A percentile compares a stretch with the other conserved stretches of the same genome.
Evolutionary conservation across 37 sponge, comb jelly and placozoan species (phyloP).

Genomic region (Crambe crambe): DNA sequence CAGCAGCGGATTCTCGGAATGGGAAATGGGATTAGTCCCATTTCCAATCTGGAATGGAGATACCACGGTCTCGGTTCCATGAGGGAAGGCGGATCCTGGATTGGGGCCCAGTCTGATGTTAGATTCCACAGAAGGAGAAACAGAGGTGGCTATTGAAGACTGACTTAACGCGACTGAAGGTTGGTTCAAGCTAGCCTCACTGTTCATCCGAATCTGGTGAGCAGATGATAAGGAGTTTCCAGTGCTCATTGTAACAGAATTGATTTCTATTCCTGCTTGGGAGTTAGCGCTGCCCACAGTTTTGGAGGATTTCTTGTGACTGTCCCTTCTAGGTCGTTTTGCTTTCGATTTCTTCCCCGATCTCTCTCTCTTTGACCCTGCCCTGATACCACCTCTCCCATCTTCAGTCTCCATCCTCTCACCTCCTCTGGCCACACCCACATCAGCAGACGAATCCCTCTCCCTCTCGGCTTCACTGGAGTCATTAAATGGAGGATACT

Average conservation of each 20-base stretch:
- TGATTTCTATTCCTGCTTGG: no score
- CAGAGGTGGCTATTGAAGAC: not conserved
- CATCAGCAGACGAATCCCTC: not conserved
- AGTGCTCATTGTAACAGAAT: no score
- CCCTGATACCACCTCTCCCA: not conserved
- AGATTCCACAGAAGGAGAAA: not conserved
- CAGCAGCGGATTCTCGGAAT: not conserved
- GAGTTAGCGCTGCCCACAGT: no score
- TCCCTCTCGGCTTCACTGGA: not conserved
- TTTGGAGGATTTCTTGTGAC: no score
- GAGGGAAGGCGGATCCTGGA: no score
- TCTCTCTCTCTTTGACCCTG: not conserved
- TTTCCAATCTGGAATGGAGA: conserved; percentile 4
- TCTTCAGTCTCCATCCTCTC: not conserved
- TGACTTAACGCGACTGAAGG: no score
- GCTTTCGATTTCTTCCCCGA: not conserved
- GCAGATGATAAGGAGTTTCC: no score
- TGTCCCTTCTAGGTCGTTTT: not conserved
- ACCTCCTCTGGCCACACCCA: not conserved
- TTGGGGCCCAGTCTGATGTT: no score
- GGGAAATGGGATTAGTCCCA: not conserved
- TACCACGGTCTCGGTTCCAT: no score
- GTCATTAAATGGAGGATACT: not conserved
- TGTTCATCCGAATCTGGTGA: no score
- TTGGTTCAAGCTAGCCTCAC: no score